Conservation (phyloP, 2,113 vertebrate genomes). For the Tyrannus savana region DNA sequence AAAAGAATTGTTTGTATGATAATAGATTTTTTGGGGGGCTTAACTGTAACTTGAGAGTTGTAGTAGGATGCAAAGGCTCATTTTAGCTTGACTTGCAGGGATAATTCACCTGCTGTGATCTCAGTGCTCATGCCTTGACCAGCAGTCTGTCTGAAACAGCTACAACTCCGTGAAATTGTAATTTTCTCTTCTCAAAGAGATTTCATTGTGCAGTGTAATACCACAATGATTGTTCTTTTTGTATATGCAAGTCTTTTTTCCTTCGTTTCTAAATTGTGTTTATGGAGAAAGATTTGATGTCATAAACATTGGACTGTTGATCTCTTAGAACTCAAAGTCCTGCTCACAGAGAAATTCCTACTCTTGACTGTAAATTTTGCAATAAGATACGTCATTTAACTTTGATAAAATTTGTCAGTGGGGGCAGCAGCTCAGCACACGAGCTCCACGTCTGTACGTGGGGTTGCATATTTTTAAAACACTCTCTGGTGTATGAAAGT, state of each 20-base stretch:
- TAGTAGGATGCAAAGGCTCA: not conserved
- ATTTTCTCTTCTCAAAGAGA: not conserved
- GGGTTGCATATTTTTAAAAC: not conserved
- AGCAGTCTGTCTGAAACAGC: not conserved
- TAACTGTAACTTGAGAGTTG: not conserved
- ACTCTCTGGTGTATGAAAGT: not conserved
- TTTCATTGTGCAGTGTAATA: not conserved
- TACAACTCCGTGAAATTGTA: not conserved
- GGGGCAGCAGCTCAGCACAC: constrained; percentile 8
- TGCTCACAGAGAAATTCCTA: not conserved
- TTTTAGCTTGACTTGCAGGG: not conserved
- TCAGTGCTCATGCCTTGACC: not conserved
- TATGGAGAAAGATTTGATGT: not conserved
- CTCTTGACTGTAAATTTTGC: not conserved
- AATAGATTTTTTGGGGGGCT: not conserved
- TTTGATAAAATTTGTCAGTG: not conserved
- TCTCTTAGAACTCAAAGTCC: not conserved
- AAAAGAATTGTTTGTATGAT: not conserved
- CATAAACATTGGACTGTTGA: not conserved
- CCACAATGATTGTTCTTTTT: not conserved
- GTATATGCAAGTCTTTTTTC: not conserved
- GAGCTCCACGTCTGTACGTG: not conserved
- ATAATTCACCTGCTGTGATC: not conserved
- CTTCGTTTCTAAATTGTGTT: not conserved
- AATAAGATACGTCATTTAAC: not conserved